Evolutionary conservation across 92 coral and sea anemone genomes (phyloP).

Genomic region (Muricea muricata): DNA sequence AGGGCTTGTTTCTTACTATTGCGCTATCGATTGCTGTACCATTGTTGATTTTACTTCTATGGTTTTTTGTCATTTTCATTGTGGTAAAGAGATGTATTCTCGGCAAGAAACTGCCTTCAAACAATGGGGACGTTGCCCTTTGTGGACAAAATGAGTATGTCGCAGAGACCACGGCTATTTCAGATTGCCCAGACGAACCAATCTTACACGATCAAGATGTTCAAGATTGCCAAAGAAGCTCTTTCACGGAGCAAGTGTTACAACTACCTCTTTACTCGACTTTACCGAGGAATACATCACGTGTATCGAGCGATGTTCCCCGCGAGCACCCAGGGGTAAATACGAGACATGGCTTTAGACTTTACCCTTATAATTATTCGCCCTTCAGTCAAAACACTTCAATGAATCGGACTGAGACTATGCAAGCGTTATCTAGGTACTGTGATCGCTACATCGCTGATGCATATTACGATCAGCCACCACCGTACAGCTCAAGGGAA

Average conservation of each 20-base stretch:
- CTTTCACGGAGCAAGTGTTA: neutral
- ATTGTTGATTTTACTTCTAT: constrained; percentile 7
- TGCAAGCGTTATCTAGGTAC: constrained; percentile 28
- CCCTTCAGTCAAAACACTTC: constrained; percentile 1
- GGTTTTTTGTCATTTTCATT: constrained; percentile 9
- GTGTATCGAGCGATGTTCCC: neutral
- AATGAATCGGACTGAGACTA: neutral
- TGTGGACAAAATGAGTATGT: neutral
- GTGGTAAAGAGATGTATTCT: neutral
- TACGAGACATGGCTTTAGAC: constrained; percentile 24
- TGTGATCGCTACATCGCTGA: constrained; percentile 32
- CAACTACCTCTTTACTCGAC: constrained; percentile 30
- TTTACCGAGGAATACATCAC: constrained; percentile 18
- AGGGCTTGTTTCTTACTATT: constrained; percentile 6
- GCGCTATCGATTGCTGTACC: constrained; percentile 19
- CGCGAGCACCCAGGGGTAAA: neutral
- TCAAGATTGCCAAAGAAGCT: neutral
- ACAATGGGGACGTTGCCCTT: neutral
- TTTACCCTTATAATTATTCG: neutral
- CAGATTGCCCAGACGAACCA: neutral
- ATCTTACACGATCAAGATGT: neutral
- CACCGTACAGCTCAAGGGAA: constrained; percentile 17
- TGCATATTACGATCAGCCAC: constrained; percentile 26
- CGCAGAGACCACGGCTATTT: neutral
- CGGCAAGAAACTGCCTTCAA: neutral